Conservation (phyloP, 2,888 invertebrate species). For the Arctia plantaginis region DNA sequence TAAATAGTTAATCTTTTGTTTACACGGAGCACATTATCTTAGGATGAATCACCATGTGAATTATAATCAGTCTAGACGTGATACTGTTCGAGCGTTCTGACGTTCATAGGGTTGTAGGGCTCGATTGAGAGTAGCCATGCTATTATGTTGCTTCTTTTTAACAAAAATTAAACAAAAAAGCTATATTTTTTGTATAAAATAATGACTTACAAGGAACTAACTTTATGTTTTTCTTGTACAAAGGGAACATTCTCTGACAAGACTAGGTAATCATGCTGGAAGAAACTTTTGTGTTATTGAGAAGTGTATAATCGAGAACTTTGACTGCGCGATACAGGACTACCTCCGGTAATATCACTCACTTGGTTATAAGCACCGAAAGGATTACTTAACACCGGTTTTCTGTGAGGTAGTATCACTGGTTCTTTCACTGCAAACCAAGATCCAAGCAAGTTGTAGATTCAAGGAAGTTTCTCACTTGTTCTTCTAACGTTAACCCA, state of each 20-base stretch:
- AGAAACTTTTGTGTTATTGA: not conserved
- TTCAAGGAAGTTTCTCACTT: too few relatives aligned
- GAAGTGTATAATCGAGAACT: not conserved
- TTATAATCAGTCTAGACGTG: not conserved
- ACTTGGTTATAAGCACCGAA: too few relatives aligned
- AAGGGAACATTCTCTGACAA: too few relatives aligned
- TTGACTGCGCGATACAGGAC: not conserved
- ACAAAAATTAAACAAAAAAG: not conserved
- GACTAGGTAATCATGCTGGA: too few relatives aligned
- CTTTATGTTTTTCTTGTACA: too few relatives aligned
- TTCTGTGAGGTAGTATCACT: too few relatives aligned
- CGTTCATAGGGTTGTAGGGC: not conserved
- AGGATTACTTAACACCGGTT: not conserved
- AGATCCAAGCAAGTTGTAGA: too few relatives aligned
- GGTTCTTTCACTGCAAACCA: too few relatives aligned
- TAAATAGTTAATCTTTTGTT: constrained; percentile 1
- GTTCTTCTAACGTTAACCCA: not conserved
- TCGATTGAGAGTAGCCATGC: not conserved
- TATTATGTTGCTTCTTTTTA: too few relatives aligned
- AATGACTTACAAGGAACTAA: too few relatives aligned
- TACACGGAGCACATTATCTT: not conserved
- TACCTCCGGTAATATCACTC: not conserved
- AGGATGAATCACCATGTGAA: not conserved
- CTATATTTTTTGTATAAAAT: not conserved
- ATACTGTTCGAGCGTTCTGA: not conserved